Evolutionary conservation across 2,797 vertebrate species (phyloP), one percentile per base, ranked within the genome.

Genomic region (Neosilurus hyrtlii): DNA sequence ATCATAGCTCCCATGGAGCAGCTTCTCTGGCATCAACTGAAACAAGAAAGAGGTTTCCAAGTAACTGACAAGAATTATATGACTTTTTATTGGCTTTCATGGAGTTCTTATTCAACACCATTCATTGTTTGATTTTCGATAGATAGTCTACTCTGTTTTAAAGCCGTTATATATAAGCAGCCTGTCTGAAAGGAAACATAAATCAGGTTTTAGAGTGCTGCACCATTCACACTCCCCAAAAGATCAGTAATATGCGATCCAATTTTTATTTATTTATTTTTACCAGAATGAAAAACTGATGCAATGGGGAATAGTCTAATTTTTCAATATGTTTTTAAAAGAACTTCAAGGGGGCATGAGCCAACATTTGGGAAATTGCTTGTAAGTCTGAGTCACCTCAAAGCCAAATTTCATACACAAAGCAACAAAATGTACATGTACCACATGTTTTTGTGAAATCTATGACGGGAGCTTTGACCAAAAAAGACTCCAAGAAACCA

Each of bases 401-500:
- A 80, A 84, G 52, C 78, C 43, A 35, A 16, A 59, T 51, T 49
- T 5, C n/a, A 67, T 51, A 26, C 18, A 73, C 22, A 22, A 56
- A 73, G 37, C 61, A 52, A 75, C 66, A 73, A 30, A 66, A 78
- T 65, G 80, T 79, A 82, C 57, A 57, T 43, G 43, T 43, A 43
- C 43, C 4, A 8, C 43, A 43, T 43, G 43, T 43, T 30, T 30
- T 30, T 62, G 18, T n/a, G 22, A 65, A 56, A 65, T 72, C 10
- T 1, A 72, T 35, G 52, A 49, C 63, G 37, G 66, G 16, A 83
- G 49, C 37, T 71, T 80, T 82, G 71, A 83, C 82, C 81, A 20
- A 49, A 76, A 79, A 80, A 74, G 14, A 85, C 74, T 79, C 82
- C 8, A 83, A 81, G 20, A 14, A 61, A 80, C 7, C 72, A 80